Percentiles rank a stretch among this genome's conserved stretches.
phyloP scores from a whole-genome alignment of 37 sponge, comb jelly and placozoan genomes.

The Bolinopsis microptera region DNA sequence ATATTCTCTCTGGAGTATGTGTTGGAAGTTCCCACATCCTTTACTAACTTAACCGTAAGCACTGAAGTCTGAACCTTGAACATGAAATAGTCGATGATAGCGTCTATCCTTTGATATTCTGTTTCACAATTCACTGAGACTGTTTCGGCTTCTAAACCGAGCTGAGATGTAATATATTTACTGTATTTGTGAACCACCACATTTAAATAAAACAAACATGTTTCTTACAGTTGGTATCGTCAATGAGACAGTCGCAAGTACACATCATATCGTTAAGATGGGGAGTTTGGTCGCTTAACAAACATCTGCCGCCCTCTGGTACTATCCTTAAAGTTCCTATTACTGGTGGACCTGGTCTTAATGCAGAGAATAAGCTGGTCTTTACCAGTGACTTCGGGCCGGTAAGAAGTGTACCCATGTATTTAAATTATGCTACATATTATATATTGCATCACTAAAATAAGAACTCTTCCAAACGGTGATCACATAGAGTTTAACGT shows the following conservation, averaged over 20 bases:
- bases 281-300: constrained; percentile 29
- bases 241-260: constrained; percentile 52
- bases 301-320: neutral
- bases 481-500: neutral
- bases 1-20: constrained; percentile 59
- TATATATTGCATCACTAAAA: too few relatives aligned
- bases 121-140: too few relatives aligned
- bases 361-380: constrained; percentile 15
- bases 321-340: neutral
- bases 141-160: too few relatives aligned
- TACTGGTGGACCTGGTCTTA: constrained; percentile 24
- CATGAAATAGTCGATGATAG: too few relatives aligned
- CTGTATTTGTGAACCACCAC: too few relatives aligned
- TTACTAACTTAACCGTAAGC: constrained; percentile 22
- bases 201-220: neutral
- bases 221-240: constrained; percentile 34
- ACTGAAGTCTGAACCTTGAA: too few relatives aligned
- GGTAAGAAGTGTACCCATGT: neutral
- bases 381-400: constrained; percentile 49
- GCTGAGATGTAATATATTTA: too few relatives aligned
- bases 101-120: too few relatives aligned
- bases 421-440: too few relatives aligned
- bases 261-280: constrained; percentile 4
- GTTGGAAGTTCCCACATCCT: constrained; percentile 25
- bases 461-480: neutral